phyloP scores from a whole-genome alignment of 2,888 invertebrate species.

The Oithona nana region DNA sequence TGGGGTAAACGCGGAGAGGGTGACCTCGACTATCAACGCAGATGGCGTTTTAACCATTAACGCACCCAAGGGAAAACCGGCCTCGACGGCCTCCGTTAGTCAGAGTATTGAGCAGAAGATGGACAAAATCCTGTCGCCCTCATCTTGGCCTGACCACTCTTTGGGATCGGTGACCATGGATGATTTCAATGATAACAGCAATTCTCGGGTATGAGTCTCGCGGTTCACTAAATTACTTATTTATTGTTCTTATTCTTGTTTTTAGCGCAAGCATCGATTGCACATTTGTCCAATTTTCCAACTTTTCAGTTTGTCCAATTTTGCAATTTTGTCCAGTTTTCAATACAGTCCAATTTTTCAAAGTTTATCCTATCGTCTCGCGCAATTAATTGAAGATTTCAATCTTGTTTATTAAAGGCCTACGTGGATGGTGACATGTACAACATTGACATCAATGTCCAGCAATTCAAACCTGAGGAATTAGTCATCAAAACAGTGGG shows the following conservation, averaged over 20 bases:
- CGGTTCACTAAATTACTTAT: no score
- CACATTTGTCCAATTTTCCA: no score
- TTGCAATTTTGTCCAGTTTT: no score
- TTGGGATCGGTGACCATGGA: no score
- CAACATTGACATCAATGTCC: conserved; percentile 14
- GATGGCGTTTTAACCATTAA: conserved; percentile 9
- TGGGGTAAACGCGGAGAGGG: conserved; percentile 8
- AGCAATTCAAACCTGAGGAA: conserved; percentile 15
- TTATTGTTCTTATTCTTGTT: no score
- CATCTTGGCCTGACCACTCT: conserved; percentile 1
- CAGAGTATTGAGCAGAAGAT: conserved; percentile 1
- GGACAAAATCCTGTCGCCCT: conserved; percentile 7
- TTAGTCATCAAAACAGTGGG: conserved; percentile 17
- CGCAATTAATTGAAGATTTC: no score
- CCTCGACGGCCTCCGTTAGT: background rate
- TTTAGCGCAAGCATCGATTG: no score
- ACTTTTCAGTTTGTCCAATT: no score
- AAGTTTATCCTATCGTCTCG: no score
- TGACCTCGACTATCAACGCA: conserved; percentile 1
- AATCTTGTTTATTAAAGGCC: background rate
- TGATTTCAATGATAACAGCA: no score
- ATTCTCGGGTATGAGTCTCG: no score
- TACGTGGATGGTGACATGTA: conserved; percentile 8
- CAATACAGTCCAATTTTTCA: no score
- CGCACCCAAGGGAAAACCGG: conserved; percentile 7